Evolutionary conservation across 37 sponge, comb jelly and placozoan species (phyloP), one percentile per base, ranked within the genome.

Genomic region (Corticium candelabrum): DNA sequence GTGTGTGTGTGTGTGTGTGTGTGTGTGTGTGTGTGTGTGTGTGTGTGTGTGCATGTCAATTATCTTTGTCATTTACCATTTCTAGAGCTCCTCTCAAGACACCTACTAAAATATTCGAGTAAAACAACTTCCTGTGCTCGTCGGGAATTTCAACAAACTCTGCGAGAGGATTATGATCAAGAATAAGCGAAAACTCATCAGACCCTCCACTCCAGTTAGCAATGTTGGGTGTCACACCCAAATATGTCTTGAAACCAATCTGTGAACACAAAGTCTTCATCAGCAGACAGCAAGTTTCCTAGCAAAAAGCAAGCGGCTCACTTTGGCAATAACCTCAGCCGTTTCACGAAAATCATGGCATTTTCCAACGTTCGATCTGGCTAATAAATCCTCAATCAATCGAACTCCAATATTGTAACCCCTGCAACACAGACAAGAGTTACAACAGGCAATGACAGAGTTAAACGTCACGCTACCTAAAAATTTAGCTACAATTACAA

Each of bases 341-440:
- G 90, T 87, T n/a, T 91, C 90, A 74, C 74, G 78, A 40, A 97
- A 78, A 40, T 94, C 92, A 41, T 87, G 82, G 76, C 99, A 97
- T 37, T 90, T 79, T n/a, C 81, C 84, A 37, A 79, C 68, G 29
- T 77, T 77, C 37, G 81, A 81, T 41, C 95, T 80, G 35, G 99
- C 91, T 30, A 97, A 80, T 86, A 94, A 94, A 72, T 97, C 99
- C 74, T 97, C 99, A 41, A 94, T 86, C 74, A 97, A 67, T 68
- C 99, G 69, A 43, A 94, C 84, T 30, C 99, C 99, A 71, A 97
- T 97, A 74, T 94, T 93, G 83, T 97, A 94, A 15, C 99, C 99
- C 87, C 92, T 91, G 76, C 15, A 11, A 43, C 11, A 43, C 21
- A 15, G 7, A 34, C n/a, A 71, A 71, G 36, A 71, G 15, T 15